phyloP scores from a whole-genome alignment of 2,113 vertebrate species.

The Ellobius talpinus region DNA sequence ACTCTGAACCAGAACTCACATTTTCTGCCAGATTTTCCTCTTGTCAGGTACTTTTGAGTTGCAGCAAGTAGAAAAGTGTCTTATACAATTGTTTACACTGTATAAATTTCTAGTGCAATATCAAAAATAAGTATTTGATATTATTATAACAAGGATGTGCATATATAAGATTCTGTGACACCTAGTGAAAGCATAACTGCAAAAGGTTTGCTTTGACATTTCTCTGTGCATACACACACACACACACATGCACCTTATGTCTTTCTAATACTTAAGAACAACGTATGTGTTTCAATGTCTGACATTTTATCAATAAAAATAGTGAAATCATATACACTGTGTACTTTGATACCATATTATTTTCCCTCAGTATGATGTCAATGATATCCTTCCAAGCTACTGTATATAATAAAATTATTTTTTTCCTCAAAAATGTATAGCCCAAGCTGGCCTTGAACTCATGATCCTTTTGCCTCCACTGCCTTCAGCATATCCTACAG shows the following conservation, averaged over 20 bases:
- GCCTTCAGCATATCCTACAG: too few species aligned
- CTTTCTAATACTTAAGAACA: not conserved
- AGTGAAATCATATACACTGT: not conserved
- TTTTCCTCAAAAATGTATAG: too few species aligned
- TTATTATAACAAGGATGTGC: not conserved
- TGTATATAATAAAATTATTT: not conserved
- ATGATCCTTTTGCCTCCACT: too few species aligned
- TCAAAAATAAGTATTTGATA: not conserved
- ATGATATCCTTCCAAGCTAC: not conserved
- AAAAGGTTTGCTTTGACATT: not conserved
- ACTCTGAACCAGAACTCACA: not conserved
- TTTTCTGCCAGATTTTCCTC: not conserved
- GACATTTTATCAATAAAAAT: not conserved
- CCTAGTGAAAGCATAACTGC: not conserved
- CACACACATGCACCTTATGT: not conserved
- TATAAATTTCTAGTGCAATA: not conserved
- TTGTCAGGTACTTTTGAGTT: not conserved
- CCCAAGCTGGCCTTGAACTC: too few species aligned
- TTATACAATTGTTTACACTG: not conserved
- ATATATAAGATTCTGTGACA: not conserved
- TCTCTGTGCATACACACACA: not conserved
- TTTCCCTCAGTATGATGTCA: not conserved
- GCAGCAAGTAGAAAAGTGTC: not conserved
- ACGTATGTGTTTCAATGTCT: not conserved
- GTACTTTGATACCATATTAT: not conserved